These are phyloP conservation scores for Apotomis betuletana DNA, from an alignment of 2,888 invertebrate genomes.

Conservation along the genomic window DNA sequence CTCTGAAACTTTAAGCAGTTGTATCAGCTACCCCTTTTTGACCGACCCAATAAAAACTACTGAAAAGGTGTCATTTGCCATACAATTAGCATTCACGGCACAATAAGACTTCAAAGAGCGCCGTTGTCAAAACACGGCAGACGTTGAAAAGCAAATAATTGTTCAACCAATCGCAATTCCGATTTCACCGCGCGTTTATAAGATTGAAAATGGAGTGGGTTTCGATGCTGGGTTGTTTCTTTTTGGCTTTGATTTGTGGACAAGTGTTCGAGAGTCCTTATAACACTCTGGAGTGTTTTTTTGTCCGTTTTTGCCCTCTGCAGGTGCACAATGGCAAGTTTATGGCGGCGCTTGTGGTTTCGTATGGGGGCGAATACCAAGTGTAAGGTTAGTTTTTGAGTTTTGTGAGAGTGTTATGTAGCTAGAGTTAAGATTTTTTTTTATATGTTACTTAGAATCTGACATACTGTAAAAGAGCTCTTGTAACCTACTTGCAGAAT, in stretches of 20 bases:
- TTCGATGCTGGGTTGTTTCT: neutral
- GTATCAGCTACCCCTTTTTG: constrained; percentile 8
- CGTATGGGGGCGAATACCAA: constrained; percentile 43
- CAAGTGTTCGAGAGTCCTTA: constrained; percentile 55
- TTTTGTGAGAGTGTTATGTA: constrained; percentile 10
- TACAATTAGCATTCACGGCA: constrained; percentile 57
- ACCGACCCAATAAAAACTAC: constrained; percentile 24
- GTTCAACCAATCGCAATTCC: neutral
- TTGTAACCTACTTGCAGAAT: too few species aligned
- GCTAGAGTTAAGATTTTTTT: neutral
- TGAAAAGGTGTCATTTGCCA: constrained; percentile 49
- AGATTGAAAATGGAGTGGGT: constrained; percentile 5
- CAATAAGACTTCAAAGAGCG: constrained; percentile 60
- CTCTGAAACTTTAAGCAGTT: neutral
- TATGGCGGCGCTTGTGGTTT: constrained; percentile 73
- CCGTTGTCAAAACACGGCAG: constrained; percentile 76
- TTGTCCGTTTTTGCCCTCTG: constrained; percentile 59
- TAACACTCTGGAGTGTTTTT: constrained; percentile 47
- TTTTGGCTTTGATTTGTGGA: neutral
- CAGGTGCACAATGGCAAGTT: constrained; percentile 73
- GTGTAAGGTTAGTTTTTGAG: constrained; percentile 16
- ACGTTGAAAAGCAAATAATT: constrained; percentile 20
- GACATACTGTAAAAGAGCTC: too few species aligned
- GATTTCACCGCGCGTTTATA: neutral
- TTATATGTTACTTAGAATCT: too few species aligned